Percentiles rank a stretch among this genome's conserved stretches.
Evolutionary conservation across 1,140 invertebrate genomes (phyloP).

Genomic region (Paraescarpia echinospica): DNA sequence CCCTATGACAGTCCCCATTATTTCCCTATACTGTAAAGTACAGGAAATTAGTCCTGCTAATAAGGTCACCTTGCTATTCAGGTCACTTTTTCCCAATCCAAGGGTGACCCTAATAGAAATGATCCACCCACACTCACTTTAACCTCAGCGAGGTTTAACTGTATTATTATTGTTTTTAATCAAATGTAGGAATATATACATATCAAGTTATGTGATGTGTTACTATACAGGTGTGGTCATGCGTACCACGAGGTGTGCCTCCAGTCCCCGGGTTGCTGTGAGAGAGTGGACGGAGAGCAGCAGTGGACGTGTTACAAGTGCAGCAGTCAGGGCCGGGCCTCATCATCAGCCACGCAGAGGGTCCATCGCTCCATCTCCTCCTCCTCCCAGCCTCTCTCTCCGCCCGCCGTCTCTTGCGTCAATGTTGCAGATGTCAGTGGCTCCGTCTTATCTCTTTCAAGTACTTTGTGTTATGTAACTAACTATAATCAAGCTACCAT

Average conservation of each 20-base stretch:
- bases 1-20: no score
- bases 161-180: no score
- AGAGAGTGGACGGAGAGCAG: constrained; percentile 49
- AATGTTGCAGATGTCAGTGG: background rate
- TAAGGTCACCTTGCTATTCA: no score
- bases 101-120: no score
- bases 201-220: no score
- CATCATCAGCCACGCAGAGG: background rate
- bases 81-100: no score
- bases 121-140: no score
- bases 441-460: background rate
- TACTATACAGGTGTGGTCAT: constrained; percentile 51
- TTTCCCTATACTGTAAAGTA: no score
- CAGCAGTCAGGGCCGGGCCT: constrained; percentile 35
- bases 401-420: background rate
- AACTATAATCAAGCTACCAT: background rate
- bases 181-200: no score
- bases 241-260: constrained; percentile 53
- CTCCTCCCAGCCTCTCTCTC: background rate
- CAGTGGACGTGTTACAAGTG: constrained; percentile 53
- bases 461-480: background rate
- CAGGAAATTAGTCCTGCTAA: no score
- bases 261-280: constrained; percentile 44
- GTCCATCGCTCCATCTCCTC: background rate
- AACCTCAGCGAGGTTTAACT: no score